Conservation (phyloP, 2,113 vertebrate species). For the Thermophis baileyi region DNA sequence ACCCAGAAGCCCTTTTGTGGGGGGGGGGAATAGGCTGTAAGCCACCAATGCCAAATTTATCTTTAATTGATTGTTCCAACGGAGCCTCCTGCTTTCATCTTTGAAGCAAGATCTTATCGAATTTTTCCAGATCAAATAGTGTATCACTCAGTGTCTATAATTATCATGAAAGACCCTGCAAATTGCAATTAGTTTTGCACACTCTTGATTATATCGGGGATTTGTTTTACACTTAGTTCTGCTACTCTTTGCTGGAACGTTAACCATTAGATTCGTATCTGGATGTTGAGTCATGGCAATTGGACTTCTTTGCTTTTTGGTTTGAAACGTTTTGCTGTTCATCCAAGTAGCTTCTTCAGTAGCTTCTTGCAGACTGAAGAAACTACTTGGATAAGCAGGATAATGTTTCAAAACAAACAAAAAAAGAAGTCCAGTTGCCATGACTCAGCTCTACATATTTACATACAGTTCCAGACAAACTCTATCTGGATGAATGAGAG, state of each 20-base stretch:
- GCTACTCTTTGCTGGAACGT: background rate
- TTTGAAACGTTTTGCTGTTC: background rate
- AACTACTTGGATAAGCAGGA: too few species aligned
- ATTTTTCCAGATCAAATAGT: background rate
- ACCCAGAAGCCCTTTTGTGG: background rate
- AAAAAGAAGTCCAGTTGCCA: too few species aligned
- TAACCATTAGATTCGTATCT: background rate
- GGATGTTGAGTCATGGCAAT: background rate
- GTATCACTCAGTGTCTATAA: background rate
- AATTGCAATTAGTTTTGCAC: background rate
- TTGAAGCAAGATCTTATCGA: background rate
- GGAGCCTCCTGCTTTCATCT: background rate
- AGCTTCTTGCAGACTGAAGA: background rate
- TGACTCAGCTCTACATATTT: too few species aligned
- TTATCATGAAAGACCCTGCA: background rate
- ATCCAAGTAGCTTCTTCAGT: background rate
- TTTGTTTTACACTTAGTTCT: background rate
- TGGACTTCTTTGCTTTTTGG: background rate
- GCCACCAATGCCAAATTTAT: background rate
- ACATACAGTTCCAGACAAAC: too few species aligned
- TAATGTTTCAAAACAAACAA: too few species aligned
- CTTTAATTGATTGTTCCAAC: background rate
- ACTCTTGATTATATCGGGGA: background rate
- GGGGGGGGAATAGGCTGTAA: background rate
- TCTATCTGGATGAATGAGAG: too few species aligned